Conservation (phyloP, 2,888 invertebrate species). For the Tyria jacobaeae region DNA sequence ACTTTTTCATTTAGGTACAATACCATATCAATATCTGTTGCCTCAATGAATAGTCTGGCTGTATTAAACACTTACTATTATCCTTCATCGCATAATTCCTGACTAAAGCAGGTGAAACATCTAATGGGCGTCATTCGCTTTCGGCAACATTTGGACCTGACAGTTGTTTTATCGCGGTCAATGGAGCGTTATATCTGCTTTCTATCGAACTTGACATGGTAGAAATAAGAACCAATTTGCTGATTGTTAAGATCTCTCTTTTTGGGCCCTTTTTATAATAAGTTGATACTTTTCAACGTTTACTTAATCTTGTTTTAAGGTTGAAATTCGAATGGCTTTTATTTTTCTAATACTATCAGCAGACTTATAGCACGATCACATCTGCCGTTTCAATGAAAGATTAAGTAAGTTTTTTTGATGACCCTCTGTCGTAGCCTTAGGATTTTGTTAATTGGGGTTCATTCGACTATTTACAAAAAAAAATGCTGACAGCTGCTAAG, state of each 20-base stretch:
- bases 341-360: constrained; percentile 53
- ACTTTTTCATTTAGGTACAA: no score
- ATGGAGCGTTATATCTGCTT: constrained; percentile 17
- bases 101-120: constrained; percentile 72
- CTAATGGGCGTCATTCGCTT: constrained; percentile 60
- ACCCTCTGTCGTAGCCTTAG: constrained; percentile 22
- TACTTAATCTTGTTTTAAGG: constrained; percentile 39
- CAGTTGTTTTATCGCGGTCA: neutral
- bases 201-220: constrained; percentile 26
- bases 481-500: constrained; percentile 10
- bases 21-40: no score
- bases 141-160: constrained; percentile 59
- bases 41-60: constrained; percentile 1
- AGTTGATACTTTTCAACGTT: constrained; percentile 41
- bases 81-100: constrained; percentile 58
- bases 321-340: constrained; percentile 39
- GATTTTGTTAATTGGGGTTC: constrained; percentile 31
- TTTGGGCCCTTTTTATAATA: constrained; percentile 33
- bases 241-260: constrained; percentile 15
- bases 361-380: constrained; percentile 57
- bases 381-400: constrained; percentile 53
- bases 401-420: constrained; percentile 32
- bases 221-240: constrained; percentile 38
- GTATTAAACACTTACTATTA: no score
- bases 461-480: constrained; percentile 21